These are phyloP conservation scores for Artibeus jamaicensis DNA, from an alignment of 2,797 vertebrate genomes.

Conservation along the genomic window DNA sequence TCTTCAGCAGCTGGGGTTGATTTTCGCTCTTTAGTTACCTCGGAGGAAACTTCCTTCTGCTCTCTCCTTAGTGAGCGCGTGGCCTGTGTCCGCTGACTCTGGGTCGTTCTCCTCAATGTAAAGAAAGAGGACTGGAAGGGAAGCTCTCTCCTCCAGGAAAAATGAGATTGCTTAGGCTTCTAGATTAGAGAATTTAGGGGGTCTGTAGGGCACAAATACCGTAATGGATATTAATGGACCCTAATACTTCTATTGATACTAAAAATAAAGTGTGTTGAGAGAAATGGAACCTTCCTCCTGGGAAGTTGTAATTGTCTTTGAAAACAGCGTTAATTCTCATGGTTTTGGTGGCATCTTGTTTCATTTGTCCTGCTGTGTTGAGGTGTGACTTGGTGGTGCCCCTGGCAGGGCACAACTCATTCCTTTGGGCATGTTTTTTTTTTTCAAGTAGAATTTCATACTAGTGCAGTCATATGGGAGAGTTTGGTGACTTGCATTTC, in stretches of 20 bases:
- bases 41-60: neutral
- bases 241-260: neutral
- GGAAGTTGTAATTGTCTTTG: neutral
- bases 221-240: neutral
- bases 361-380: neutral
- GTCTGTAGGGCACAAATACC: neutral
- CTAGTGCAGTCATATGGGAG: neutral
- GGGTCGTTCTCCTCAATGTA: neutral
- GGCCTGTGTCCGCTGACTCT: neutral
- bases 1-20: neutral
- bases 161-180: neutral
- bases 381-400: neutral
- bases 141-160: neutral
- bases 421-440: neutral
- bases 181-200: neutral
- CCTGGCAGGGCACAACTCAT: neutral
- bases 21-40: neutral
- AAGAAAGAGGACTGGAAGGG: neutral
- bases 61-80: too few species aligned
- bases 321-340: neutral
- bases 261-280: neutral
- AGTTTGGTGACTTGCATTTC: constrained; percentile 8
- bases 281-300: neutral
- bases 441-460: neutral
- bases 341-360: neutral